Conservation (phyloP, 2,888 invertebrate genomes). For the Lithophane leautieri region DNA sequence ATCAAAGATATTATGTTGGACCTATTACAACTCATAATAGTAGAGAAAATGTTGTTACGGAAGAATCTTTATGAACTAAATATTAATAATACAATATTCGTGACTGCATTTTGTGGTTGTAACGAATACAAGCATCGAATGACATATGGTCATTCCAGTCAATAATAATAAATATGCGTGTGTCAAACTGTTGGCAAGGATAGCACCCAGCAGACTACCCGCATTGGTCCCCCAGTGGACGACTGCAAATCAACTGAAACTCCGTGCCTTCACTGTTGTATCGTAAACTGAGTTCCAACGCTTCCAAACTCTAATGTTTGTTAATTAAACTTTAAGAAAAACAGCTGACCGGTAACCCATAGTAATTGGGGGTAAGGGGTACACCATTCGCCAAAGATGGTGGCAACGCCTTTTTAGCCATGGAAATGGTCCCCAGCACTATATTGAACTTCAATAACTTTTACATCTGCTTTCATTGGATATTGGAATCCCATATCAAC, state of each 20-base stretch:
- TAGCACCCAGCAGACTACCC: not conserved
- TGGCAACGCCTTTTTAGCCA: not conserved
- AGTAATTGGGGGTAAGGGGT: too few relatives aligned
- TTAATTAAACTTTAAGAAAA: not conserved
- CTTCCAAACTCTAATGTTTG: not conserved
- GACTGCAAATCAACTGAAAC: conserved; percentile 22
- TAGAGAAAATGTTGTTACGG: not conserved
- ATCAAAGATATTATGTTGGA: not conserved
- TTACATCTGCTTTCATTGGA: not conserved
- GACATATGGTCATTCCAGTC: not conserved
- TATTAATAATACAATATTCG: not conserved
- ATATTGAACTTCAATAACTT: too few relatives aligned
- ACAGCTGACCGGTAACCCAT: not conserved
- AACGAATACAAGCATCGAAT: not conserved
- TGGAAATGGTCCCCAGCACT: too few relatives aligned
- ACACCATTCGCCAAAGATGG: not conserved
- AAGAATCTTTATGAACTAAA: not conserved
- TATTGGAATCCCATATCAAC: not conserved
- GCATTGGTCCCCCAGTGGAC: not conserved
- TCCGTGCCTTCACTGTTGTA: conserved; percentile 27
- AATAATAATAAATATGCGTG: conserved; percentile 13
- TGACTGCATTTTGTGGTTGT: not conserved
- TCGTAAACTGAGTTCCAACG: conserved; percentile 1
- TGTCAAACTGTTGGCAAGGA: conserved; percentile 7
- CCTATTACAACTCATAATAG: not conserved